Base-by-base conservation (phyloP, 2,888 invertebrate genomes). In the Sarcophaga variegata region DNA sequence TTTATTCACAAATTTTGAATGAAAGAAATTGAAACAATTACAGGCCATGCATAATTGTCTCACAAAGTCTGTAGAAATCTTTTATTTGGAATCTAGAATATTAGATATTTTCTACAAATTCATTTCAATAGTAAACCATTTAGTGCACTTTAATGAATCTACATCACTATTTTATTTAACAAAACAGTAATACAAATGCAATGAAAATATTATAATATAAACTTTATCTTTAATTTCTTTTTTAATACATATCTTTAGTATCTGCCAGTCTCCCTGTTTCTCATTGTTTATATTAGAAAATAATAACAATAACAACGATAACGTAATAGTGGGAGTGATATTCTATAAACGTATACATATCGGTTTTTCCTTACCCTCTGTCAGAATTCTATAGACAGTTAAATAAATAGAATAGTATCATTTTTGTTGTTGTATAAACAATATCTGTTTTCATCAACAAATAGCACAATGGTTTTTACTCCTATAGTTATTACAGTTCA, bases 391-490 rank as follows among this genome's bases (percentile, higher is more conserved):
- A 22, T 63, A 63, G 59, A 25, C 70, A 49, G 20, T 54, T 76
- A 70, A 76, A 76, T 71, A 79, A 37, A 72, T 64, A 74, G 64
- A 27, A 47, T 8, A 14, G 54, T 75, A 76, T 71, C 27, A 63
- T 54, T 75, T 49, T 76, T 67, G 12, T 69, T 66, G 17, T 79
- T 76, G 54, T 86, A 72, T 72, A 77, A 83, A 86, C 82, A 82
- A 72, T 82, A 80, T 83, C 82, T 79, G 79, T 79, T 85, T 86
- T 82, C 66, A 67, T 79, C 64, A 72, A 67, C 59, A 80, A 80
- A 76, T 71, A 47, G 37, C 60, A 70, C 69, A 74, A 81, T 47
- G 70, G 22, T 60, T 72, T 70, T 25, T 17, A 71, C 27, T 76
- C 54, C 10, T 37, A 37, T 8, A 54, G 17, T 54, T 4, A 54